Evolutionary conservation across 2,888 invertebrate species (phyloP), one percentile per base, ranked within the genome.

Genomic region (Apodemia mormo): DNA sequence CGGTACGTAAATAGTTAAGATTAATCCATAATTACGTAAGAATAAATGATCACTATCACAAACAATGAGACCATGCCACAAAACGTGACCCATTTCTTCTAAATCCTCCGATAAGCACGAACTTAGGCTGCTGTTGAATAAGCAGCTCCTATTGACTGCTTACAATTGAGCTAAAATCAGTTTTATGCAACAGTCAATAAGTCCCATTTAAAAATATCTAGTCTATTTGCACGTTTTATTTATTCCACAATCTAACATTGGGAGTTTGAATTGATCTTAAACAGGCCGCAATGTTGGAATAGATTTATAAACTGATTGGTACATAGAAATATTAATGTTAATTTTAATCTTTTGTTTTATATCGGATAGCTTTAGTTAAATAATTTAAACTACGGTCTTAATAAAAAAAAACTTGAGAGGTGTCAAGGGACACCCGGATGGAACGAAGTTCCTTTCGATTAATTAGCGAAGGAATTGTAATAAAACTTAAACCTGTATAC

Each of bases 241-340:
- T 29, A 33, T 61, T 29, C 58, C 33, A 14, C 58, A 61, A 12
- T 33, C 22, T 56, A 56, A 30, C 58, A 33, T 61, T 61, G 58
- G 33, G 58, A 61, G 58, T 12, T 30, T 29, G 58, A 61, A 61
- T 61, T 61, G 58, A 61, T 61, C 12, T 33, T 33, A 61, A 61
- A 61, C 58, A 61, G 30, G 5, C 58, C 58, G 30, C 58, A 61
- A 61, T 33, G 58, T 30, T 29, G 4, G 49, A 14, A 49, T 1
- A 49, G 49, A 2, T 61, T 30, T 61, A 61, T 61, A 61, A 61
- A 61, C 33, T 61, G 30, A 61, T 61, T 14, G 33, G 6, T 72
- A 73, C 77, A 79, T 76, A 76, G 78, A 79, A 78, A 80, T 79
- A 78, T 72, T 78, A 76, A 74, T 58, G 30, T 58, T 30, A 33